These are phyloP conservation scores for Atta texana DNA, from an alignment of 1,140 invertebrate species.

Conservation along the genomic window DNA sequence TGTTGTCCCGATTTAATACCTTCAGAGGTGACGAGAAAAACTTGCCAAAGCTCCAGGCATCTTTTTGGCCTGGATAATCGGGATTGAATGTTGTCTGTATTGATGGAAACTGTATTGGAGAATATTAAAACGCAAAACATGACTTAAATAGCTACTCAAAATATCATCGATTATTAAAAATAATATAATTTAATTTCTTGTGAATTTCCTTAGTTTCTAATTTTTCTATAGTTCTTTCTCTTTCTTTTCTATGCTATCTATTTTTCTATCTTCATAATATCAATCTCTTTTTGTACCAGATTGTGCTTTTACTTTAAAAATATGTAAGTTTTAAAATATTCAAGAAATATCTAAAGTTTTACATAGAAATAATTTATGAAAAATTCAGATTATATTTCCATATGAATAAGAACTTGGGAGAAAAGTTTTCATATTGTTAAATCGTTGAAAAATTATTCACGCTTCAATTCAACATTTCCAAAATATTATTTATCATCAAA, in stretches of 20 bases:
- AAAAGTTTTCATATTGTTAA: neutral
- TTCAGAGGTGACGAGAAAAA: conserved; percentile 49
- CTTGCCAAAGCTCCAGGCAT: conserved; percentile 36
- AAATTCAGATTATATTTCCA: neutral
- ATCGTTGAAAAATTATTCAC: neutral
- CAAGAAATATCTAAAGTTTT: neutral
- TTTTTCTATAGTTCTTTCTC: neutral
- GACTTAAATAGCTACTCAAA: neutral
- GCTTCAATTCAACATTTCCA: neutral
- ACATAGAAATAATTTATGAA: neutral
- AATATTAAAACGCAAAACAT: neutral
- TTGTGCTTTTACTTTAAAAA: neutral
- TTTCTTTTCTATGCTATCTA: neutral
- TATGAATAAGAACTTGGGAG: neutral
- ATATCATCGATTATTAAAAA: neutral
- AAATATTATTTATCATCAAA: neutral
- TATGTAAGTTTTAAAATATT: neutral
- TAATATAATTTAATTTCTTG: neutral
- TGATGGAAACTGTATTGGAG: neutral
- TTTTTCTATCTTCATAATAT: neutral
- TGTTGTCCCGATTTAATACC: conserved; percentile 56
- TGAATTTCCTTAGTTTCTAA: neutral
- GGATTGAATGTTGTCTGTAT: neutral
- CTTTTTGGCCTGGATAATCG: neutral
- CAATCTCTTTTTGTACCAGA: neutral